Base-by-base conservation (phyloP, 2,113 vertebrate species). In the Psittacula cyanocephala region DNA sequence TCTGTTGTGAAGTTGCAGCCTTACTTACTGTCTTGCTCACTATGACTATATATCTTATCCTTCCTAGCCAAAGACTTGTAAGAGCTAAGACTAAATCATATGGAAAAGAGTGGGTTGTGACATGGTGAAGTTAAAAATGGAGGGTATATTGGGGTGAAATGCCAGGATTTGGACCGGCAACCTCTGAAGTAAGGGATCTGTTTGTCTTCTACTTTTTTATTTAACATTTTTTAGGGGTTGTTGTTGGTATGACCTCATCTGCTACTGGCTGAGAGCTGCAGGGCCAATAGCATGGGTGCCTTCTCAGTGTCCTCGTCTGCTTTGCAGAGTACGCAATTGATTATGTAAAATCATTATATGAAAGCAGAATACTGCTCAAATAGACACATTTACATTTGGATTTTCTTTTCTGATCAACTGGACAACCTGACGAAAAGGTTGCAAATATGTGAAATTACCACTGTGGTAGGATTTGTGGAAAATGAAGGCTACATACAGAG, bases 401-500 rank as follows among this genome's bases (percentile, higher is more conserved):
- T 82, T 87, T 94, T 78, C 11, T 60, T 83, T 59, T 75, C 37
- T 72, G 53, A 69, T 70, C 65, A 63, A 11, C 18, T 39, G 27
- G n/a, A 28, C 23, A 77, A 33, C 37, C 15, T 76, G 87, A 81
- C 8, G 6, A 28, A 47, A 47, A 80, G 39, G 23, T 6, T 41
- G 20, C 9, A 80, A 71, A n/a, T 68, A 53, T 3, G 37, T 39
- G 27, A 69, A 86, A 47, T 72, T 11, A 28, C 13, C 3, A 4
- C 4, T 47, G 6, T 37, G 28, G 46, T 50, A 29, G 78, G 17
- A 33, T 85, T 68, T 52, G 35, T 64, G 65, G 69, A 23, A 84
- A 71, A 52, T 15, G 11, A 79, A 47, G 29, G 43, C 19, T 64
- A 1, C 0, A 0, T 49, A 33, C 25, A n/a, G 53, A n/a, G 53